Base-by-base conservation (phyloP, 2,888 invertebrate genomes). In the Dusona sp. region DNA sequence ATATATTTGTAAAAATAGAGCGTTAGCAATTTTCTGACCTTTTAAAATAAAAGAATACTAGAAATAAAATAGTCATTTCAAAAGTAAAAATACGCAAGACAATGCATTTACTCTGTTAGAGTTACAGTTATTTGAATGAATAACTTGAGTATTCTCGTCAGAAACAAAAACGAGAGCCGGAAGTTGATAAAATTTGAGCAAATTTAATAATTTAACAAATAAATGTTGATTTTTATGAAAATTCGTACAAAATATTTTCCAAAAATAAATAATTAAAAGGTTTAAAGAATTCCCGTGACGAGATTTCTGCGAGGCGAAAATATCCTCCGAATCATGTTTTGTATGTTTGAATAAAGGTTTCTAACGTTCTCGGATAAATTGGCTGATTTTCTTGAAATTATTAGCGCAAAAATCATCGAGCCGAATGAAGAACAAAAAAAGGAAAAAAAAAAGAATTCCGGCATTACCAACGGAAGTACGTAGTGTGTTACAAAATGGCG, bases 401-500 rank as follows among this genome's bases (percentile, higher is more conserved):
- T 36, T 51, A 9, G 33, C 36, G 29, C 38, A 70, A 29, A 29
- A 42, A 57, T 68, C 45, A 64, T 75, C 42, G 45, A 79, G 61
- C 78, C 13, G 38, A 57, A 61, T 29, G 11, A 61, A 22, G 4
- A 74, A 74, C 11, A 74, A 74, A 57, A 74, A 54, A 6, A 11
- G 22, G n/a, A 11, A 77, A 48, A 61, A 61, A 51, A 67, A 54
- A 51, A 67, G 16, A 42, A 38, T 65, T 77, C 73, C 73, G 85
- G 85, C 79, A 74, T 84, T 86, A 82, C 83, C 73, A 83, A 87
- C 87, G 88, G 88, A 89, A 88, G 79, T 89, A 84, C 87, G 86
- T 86, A 85, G 85, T 88, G 89, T 89, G 87, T 88, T 89, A 90
- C 91, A 92, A 92, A 90, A 92, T 92, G 92, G 92, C 92, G 92